Base-by-base conservation (phyloP, 2,888 invertebrate genomes). In the Trissonchulus sp. region DNA sequence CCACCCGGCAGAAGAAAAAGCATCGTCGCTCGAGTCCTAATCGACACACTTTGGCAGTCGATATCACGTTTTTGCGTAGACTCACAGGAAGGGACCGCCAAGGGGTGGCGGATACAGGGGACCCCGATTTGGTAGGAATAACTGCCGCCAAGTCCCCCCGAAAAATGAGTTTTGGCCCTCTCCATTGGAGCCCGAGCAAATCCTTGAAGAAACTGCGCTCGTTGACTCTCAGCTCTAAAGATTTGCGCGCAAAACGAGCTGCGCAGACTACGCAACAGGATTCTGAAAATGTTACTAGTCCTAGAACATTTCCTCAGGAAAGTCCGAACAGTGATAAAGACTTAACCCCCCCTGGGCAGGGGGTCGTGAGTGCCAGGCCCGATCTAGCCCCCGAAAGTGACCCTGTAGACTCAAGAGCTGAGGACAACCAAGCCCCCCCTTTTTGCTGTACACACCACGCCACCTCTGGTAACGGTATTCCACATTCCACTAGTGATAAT, bases 1-100 rank as follows among this genome's bases (percentile, higher is more conserved):
- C 48, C 23, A 48, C 48, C 8, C 8, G 48, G 23, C 8, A 8
- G 48, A 48, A 48, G 48, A 48, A 48, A 23, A 80, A 81, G 75
- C 83, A 83, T 69, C 79, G 77, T 18, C 78, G 83, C n/a, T 81
- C 80, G 28, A 78, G 80, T 1, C 75, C 77, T 3, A 79, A 79
- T 8, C 76, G 83, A 0, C 83, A 83, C 71, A 83, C 83, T 0
- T 72, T 83, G 18, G 82, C 80, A 8, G 82, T 83, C 30, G 83
- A 83, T 77, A 69, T 33, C 8, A 33, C 71, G 35, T 69, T 69
- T 69, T 35, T 69, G 2, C 71, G 37, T n/a, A 33, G 34, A n/a
- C 71, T 69, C n/a, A 65, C 31, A 34, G 2, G 71, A 2, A 69
- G 71, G 15, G 71, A 48, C 48, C 48, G 48, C 48, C 23, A 8